Base-by-base conservation (phyloP, 2,888 invertebrate genomes). In the Keiferia lycopersicella region DNA sequence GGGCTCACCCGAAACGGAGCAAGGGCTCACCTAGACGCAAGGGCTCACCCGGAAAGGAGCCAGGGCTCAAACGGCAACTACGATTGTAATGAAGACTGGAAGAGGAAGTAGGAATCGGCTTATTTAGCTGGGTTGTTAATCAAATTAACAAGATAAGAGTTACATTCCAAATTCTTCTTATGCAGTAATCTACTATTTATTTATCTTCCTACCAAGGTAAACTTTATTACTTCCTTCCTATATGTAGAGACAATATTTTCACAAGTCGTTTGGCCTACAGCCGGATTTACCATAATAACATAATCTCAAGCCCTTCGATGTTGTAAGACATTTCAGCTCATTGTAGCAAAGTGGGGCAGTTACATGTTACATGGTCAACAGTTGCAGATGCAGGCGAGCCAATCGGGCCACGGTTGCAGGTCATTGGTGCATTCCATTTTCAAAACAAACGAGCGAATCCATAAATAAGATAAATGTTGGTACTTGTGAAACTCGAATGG, bases 371-470 rank as follows among this genome's bases (percentile, higher is more conserved):
- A 66, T 65, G 69, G 64, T 64, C 67, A 57, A 61, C 57, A 70
- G 65, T 65, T 65, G 65, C 64, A 64, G 64, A 63, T 50, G 26
- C 45, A 66, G 64, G 64, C 62, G 48, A 39, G 20, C 45, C 60
- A 62, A 58, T 64, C 48, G 48, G 69, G 68, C 64, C 73, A 68
- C 67, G 69, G 68, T 71, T 69, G 66, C 67, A 69, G 71, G 74
- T 69, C 75, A 76, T 69, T 70, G 73, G 68, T 81, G 79, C 82
- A 82, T 80, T 77, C 74, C 69, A 66, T 67, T 75, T 71, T 70
- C 69, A 72, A 56, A 58, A 58, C 58, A 39, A 51, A 51, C 18
- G 18, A 16, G 56, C 45, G 26, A 69, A 73, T 68, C 68, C 75
- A 77, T 79, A 78, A 80, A 80, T 78, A 74, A 75, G 71, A 69